Conservation (phyloP, 2,888 invertebrate genomes). For the Cordilura impudica region DNA sequence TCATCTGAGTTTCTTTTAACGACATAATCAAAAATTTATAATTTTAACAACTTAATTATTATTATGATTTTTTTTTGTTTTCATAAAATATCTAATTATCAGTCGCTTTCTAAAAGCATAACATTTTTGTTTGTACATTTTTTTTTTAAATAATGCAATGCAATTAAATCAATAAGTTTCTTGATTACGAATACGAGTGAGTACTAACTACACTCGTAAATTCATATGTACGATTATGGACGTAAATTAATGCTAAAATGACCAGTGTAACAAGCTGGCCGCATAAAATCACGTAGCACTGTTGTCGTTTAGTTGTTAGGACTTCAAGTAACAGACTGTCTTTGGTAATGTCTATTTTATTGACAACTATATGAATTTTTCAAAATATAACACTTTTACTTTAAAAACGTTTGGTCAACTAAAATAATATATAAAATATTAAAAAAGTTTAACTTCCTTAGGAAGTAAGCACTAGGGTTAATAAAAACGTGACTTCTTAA, state of each 20-base stretch:
- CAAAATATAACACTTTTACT: slow-evolving; percentile 50
- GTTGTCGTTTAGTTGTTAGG: slow-evolving; percentile 19
- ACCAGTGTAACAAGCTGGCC: neutral
- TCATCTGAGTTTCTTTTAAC: neutral
- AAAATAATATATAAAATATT: neutral
- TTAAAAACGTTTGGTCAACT: slow-evolving; percentile 15
- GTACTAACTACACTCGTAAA: neutral
- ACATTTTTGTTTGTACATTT: slow-evolving; percentile 22
- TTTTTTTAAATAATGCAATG: slow-evolving; percentile 31
- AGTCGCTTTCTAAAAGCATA: slow-evolving; percentile 58
- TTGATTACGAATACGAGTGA: slow-evolving; percentile 41
- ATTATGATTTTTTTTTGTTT: slow-evolving; percentile 8
- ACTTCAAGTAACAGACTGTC: slow-evolving; percentile 7
- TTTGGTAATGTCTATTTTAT: slow-evolving; percentile 48
- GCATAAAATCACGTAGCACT: slow-evolving; percentile 57
- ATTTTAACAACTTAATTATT: slow-evolving; percentile 54
- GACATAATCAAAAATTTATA: slow-evolving; percentile 7
- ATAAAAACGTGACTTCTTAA: slow-evolving; percentile 44
- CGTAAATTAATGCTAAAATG: slow-evolving; percentile 32
- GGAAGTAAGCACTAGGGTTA: slow-evolving; percentile 40
- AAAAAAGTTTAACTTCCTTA: slow-evolving; percentile 49
- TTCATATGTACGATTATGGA: no score
- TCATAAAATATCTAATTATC: slow-evolving; percentile 27
- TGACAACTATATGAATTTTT: slow-evolving; percentile 40
- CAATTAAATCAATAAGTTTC: slow-evolving; percentile 60